These are phyloP conservation scores for Phoenicopterus ruber DNA, from an alignment of 2,113 vertebrate genomes.

Conservation along the genomic window DNA sequence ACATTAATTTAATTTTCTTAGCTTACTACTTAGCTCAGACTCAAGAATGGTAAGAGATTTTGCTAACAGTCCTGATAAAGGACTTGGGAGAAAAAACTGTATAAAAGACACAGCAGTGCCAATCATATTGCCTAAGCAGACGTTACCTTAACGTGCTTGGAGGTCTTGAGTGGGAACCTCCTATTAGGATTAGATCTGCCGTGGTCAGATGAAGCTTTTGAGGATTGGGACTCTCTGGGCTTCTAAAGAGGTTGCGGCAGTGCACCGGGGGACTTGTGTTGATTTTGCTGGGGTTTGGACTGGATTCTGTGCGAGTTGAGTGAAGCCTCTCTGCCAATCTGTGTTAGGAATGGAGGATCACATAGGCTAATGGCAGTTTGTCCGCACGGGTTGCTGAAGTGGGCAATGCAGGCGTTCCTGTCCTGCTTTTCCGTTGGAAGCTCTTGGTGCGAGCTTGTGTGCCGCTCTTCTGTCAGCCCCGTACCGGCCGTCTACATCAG, in stretches of 20 bases:
- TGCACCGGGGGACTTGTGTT: not conserved
- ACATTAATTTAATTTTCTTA: conserved; percentile 35
- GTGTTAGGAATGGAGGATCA: not conserved
- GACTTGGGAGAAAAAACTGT: not conserved
- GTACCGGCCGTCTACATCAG: not conserved
- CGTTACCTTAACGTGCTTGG: not conserved
- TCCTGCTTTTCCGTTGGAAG: not conserved
- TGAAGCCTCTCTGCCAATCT: not conserved
- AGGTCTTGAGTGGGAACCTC: not conserved
- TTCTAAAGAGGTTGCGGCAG: not conserved
- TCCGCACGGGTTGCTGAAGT: not conserved
- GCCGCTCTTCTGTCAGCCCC: not conserved
- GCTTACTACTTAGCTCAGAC: not conserved
- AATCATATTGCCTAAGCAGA: not conserved
- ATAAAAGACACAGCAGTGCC: not conserved
- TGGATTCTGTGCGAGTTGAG: not conserved
- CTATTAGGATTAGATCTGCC: not conserved
- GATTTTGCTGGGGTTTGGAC: not conserved
- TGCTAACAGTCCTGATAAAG: not conserved
- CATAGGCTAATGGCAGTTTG: not conserved
- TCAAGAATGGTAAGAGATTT: not conserved
- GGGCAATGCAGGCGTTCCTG: not conserved
- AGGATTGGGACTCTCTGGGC: not conserved
- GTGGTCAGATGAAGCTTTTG: not conserved
- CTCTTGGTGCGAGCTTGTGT: not conserved